Base-by-base conservation (phyloP, 2,113 vertebrate genomes). In the Apteryx owenii region DNA sequence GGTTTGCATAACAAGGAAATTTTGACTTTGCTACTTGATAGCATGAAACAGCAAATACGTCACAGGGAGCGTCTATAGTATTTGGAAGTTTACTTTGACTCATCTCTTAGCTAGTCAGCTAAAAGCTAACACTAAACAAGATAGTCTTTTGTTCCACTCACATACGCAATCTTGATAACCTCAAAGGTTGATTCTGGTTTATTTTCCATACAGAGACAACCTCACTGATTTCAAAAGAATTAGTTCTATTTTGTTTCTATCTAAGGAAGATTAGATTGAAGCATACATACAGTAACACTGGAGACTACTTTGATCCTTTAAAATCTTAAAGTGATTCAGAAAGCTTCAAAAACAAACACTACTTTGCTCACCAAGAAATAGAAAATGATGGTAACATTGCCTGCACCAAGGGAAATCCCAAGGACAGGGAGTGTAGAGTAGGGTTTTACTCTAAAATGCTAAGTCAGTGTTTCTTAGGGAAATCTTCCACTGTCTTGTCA, bases 71-170 rank as follows among this genome's bases (percentile, higher is more conserved):
- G 4, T 9, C 4, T 23, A 66, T 38, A 62, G 12, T 60, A 51
- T 75, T 88, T 81, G 33, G 28, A 89, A 88, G 69, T 90, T 73
- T 94, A 50, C 50, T 93, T 90, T 93, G 92, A 94, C 54, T 94
- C 72, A 96, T 90, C 62, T 78, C 29, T 80, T 46, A 66, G 25
- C 66, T 66, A 61, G 58, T 58, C 50, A 78, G 44, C 36, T 83
- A 54, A 94, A 91, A 94, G 46, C 10, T 78, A 80, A 83, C 26
- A n/a, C 20, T 83, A 42, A 83, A 88, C 29, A 83, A 60, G 44
- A 54, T 3, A 70, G 18, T 21, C 15, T 44, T 81, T 77, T 88
- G 4, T 88, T 93, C 26, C 51, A 14, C 8, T 51, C 21, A 23
- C 18, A 42, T 11, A 15, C 26, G 20, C 62, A 77, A 33, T 54